Evolutionary conservation across 2,888 invertebrate genomes (phyloP), one percentile per base, ranked within the genome.

Genomic region (Busseola fusca): DNA sequence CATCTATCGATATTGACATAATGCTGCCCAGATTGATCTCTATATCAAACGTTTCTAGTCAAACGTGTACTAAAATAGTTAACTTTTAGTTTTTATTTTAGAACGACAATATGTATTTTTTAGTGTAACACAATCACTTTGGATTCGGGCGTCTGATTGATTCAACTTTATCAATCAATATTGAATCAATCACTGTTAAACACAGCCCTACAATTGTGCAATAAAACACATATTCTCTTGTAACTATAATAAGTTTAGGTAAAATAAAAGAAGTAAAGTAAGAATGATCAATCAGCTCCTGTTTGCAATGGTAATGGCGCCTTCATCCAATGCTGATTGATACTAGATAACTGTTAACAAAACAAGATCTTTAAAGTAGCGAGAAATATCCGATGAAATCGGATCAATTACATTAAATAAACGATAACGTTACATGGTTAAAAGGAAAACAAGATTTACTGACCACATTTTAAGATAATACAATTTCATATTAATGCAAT

Each of bases 1-100:
- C 30, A 45, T 66, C 70, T 81, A 76, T 84, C 75, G 82, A 78
- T 70, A 69, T 72, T 56, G 64, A 59, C 34, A 78, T 79, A 72
- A 77, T 81, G 77, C 66, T 81, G 71, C 70, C 74, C 78, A 82
- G 81, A 85, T 86, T 92, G 94, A 95, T 95, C 95, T 95, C 95
- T 91, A 88, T 89, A 88, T 90, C 86, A 88, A 91, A 91, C 92
- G 91, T 93, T 92, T 93, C 95, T 95, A 95, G 95, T 95, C 95
- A 94, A 90, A 91, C 88, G 89, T 91, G 89, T 90, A 90, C 85
- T 89, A 76, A 75, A 81, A 89, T 92, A 91, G 90, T 87, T 87
- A 89, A 86, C 81, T 84, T 88, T 88, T 90, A 88, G 85, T 87
- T 89, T 85, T 87, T 89, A 86, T 86, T 86, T 86, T 87, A 84